Evolutionary conservation across 2,113 vertebrate genomes (phyloP), one percentile per base, ranked within the genome.

Genomic region (Burhinus bistriatus): DNA sequence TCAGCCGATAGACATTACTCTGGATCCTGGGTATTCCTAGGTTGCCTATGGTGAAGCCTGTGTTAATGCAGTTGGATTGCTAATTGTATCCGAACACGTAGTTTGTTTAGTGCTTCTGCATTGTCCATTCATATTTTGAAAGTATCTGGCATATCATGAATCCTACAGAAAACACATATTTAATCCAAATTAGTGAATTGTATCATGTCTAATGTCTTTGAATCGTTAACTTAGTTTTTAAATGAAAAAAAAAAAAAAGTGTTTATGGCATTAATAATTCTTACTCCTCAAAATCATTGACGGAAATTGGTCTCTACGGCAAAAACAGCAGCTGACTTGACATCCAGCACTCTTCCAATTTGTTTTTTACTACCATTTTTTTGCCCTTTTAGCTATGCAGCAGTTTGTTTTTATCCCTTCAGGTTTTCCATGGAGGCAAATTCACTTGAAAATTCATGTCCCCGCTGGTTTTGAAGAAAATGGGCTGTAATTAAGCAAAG

Each of bases 401-500:
- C 32, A 34, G 29, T 71, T 80, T 12, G 42, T 57, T 93, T 80
- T 93, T 89, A 49, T 72, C 45, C 20, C 29, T 81, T 91, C 34
- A 76, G 13, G 69, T 76, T 92, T 85, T 66, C 19, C 12, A 18
- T 3, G 1, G 49, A 68, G n/a, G 45, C 12, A 68, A 75, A 11
- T 64, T 30, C 30, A 36, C 40, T 91, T 76, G 78, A 85, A 96
- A 91, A 82, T 79, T 91, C 65, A 55, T 61, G 27, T 94, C 73
- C 42, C 30, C 42, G 25, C 42, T 78, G 90, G 68, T 78, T 94
- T 92, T 90, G 83, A 89, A 90, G 89, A 93, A 97, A 96, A 93
- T 79, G n/a, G 38, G 42, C 54, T 90, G 40, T 79, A 95, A 97
- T 97, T 96, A 95, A 93, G 66, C 4, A 45, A 95, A 92, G 85